Percentiles rank a stretch among this genome's conserved stretches.
Evolutionary conservation across 2,113 vertebrate species (phyloP).

Genomic region (Paramisgurnus dabryanus): DNA sequence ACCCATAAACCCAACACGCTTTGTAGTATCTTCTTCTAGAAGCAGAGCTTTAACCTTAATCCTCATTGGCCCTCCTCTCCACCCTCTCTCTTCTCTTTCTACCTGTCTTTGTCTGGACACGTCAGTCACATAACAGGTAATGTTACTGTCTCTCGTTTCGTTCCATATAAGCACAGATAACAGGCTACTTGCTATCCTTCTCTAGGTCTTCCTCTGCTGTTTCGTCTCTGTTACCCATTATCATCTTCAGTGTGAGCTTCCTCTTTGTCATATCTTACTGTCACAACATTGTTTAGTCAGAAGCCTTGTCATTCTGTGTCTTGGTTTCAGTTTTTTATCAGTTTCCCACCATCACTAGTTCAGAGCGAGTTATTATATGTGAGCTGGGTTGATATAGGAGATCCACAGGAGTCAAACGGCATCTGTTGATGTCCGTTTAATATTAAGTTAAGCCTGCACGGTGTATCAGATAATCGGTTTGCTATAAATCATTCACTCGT

Average conservation of each 20-base stretch:
- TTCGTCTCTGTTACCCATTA: constrained; percentile 16
- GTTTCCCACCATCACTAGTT: background rate
- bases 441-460: background rate
- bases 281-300: background rate
- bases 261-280: constrained; percentile 18
- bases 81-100: constrained; percentile 32
- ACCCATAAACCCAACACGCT: background rate
- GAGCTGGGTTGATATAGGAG: background rate
- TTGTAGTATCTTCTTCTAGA: background rate
- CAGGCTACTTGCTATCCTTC: constrained; percentile 18
- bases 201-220: constrained; percentile 12
- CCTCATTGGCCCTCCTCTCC: constrained; percentile 41
- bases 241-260: constrained; percentile 27
- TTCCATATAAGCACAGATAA: constrained; percentile 14
- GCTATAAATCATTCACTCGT: background rate
- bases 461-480: background rate
- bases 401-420: constrained; percentile 40
- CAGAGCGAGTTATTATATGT: background rate
- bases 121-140: constrained; percentile 55
- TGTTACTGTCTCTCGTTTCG: constrained; percentile 53
- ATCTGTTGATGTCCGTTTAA: constrained; percentile 40
- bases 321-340: background rate
- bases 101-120: constrained; percentile 47
- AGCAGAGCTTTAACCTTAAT: constrained; percentile 2
- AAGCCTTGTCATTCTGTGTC: constrained; percentile 7